Percentiles rank a stretch among this genome's conserved stretches.
Evolutionary conservation across 1,140 invertebrate species (phyloP).

Genomic region (Daktulosphaira vitifoliae): DNA sequence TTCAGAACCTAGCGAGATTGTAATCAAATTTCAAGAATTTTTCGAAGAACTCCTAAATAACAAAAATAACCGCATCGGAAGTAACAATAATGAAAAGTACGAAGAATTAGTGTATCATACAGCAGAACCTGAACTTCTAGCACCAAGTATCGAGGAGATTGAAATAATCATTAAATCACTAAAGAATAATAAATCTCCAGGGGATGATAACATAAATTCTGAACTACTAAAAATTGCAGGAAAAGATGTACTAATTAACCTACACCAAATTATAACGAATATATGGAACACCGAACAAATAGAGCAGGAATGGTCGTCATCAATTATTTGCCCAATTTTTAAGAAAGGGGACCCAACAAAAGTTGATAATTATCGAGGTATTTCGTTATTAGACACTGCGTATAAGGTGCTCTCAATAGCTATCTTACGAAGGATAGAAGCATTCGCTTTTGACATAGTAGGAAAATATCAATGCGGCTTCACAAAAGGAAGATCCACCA

Average conservation of each 20-base stretch:
- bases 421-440: conserved; percentile 4
- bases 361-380: conserved; percentile 39
- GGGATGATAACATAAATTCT: no score
- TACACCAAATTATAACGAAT: neutral
- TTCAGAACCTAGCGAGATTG: neutral
- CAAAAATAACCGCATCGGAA: neutral
- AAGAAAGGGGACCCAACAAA: conserved; percentile 39
- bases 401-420: conserved; percentile 36
- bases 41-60: neutral
- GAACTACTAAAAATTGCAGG: neutral
- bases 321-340: conserved; percentile 37
- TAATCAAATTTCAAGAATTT: neutral
- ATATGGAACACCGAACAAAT: conserved; percentile 36
- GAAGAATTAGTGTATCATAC: neutral
- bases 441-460: conserved; percentile 20
- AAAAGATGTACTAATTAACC: neutral
- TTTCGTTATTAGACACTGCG: conserved; percentile 34
- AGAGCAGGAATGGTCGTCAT: conserved; percentile 37
- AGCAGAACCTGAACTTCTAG: neutral
- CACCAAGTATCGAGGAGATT: neutral
- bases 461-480: conserved; percentile 38
- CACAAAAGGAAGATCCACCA: conserved; percentile 24
- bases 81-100: neutral
- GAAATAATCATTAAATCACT: neutral
- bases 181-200: conserved; percentile 1